Conservation (phyloP, 2,888 invertebrate genomes). For the Meliscaeva auricollis region DNA sequence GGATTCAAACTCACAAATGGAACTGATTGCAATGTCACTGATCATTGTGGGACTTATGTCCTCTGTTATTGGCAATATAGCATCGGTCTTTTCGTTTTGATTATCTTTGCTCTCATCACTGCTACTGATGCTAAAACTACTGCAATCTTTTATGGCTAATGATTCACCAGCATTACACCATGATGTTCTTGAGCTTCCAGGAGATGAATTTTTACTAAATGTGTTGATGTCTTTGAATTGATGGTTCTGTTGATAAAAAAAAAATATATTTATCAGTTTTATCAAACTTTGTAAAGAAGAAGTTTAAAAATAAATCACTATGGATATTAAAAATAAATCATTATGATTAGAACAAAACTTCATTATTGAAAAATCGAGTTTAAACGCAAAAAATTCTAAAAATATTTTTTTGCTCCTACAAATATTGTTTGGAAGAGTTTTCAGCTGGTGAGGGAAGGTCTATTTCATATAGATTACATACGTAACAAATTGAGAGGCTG, state of each 20-base stretch:
- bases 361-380: too few species aligned
- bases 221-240: slow-evolving; percentile 79
- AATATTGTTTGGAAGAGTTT: too few species aligned
- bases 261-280: neutral
- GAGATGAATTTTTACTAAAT: slow-evolving; percentile 80
- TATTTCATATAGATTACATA: too few species aligned
- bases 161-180: slow-evolving; percentile 87
- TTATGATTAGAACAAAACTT: too few species aligned
- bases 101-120: slow-evolving; percentile 85
- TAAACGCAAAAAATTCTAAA: too few species aligned
- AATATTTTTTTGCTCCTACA: too few species aligned
- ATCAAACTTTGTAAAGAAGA: too few species aligned
- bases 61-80: slow-evolving; percentile 58
- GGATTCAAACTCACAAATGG: slow-evolving; percentile 80
- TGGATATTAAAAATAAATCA: too few species aligned
- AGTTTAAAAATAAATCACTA: too few species aligned
- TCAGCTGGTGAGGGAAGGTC: too few species aligned
- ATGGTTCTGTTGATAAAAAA: slow-evolving; percentile 59
- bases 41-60: slow-evolving; percentile 80
- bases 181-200: slow-evolving; percentile 82
- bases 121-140: slow-evolving; percentile 85
- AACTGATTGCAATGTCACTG: slow-evolving; percentile 81
- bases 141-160: slow-evolving; percentile 86
- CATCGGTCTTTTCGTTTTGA: slow-evolving; percentile 72
- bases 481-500: too few species aligned